Evolutionary conservation across 2,888 invertebrate genomes (phyloP).

Genomic region (Pterostichus niger): DNA sequence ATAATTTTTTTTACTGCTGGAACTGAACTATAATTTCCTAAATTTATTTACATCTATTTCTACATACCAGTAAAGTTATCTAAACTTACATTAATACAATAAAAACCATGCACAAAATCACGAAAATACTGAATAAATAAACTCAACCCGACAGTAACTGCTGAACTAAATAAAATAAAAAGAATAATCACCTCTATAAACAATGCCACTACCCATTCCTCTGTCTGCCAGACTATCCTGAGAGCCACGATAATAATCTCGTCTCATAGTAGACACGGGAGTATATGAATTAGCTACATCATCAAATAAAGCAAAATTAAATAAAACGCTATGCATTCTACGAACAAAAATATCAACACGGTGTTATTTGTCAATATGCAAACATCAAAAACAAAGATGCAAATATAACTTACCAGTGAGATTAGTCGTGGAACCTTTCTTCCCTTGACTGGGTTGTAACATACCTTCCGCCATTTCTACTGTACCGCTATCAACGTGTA

Average conservation of each 20-base stretch:
- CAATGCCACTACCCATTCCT: slow-evolving; percentile 80
- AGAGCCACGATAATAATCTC: slow-evolving; percentile 95
- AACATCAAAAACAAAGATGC: slow-evolving; percentile 68
- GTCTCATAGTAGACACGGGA: slow-evolving; percentile 85
- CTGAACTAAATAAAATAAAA: slow-evolving; percentile 34
- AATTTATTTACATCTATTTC: slow-evolving; percentile 18
- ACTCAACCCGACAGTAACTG: slow-evolving; percentile 5
- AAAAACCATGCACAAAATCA: slow-evolving; percentile 59
- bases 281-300: slow-evolving; percentile 76
- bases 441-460: slow-evolving; percentile 85
- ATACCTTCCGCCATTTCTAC: slow-evolving; percentile 89
- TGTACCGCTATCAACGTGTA: slow-evolving; percentile 91
- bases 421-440: slow-evolving; percentile 90
- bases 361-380: slow-evolving; percentile 65
- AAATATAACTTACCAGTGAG: slow-evolving; percentile 83
- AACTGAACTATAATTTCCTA: not conserved
- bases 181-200: slow-evolving; percentile 85
- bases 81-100: slow-evolving; percentile 12
- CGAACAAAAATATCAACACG: slow-evolving; percentile 33
- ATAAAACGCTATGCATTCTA: slow-evolving; percentile 68
- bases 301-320: slow-evolving; percentile 70
- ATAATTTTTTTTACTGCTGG: too few relatives aligned
- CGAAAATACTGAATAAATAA: slow-evolving; percentile 28
- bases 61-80: slow-evolving; percentile 33
- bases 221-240: slow-evolving; percentile 91